Conservation (phyloP, 2,113 vertebrate species). For the Saimiri boliviensis region DNA sequence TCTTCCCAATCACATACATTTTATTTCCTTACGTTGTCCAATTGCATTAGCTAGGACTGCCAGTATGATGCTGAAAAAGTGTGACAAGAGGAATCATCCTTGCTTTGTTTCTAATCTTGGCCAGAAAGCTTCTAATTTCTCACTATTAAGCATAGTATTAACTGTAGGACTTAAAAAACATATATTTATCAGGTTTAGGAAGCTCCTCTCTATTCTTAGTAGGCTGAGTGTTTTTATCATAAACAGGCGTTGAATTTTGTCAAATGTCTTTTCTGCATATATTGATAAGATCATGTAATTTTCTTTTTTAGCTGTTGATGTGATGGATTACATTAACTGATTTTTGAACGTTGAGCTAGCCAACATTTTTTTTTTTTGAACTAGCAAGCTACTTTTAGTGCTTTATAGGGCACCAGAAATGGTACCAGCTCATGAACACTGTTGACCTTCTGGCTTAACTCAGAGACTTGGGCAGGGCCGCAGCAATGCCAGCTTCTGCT, state of each 20-base stretch:
- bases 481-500: not conserved
- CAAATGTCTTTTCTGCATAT: not conserved
- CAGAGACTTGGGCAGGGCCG: not conserved
- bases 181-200: not conserved
- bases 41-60: not conserved
- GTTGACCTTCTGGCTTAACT: not conserved
- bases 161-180: not conserved
- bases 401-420: not conserved
- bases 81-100: not conserved
- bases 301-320: not conserved
- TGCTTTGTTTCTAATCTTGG: not conserved
- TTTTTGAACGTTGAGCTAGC: not conserved
- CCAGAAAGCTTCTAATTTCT: not conserved
- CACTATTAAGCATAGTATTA: not conserved
- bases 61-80: not conserved
- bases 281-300: not conserved
- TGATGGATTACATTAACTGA: not conserved
- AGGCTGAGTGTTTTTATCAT: not conserved
- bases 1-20: not conserved
- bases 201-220: not conserved
- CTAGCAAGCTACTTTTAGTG: not conserved
- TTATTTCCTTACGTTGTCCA: not conserved
- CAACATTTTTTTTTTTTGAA: no score
- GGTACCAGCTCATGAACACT: fast-evolving
- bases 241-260: not conserved